These are phyloP conservation scores for Euclidia mi DNA, from an alignment of 2,888 invertebrate species.

Conservation along the genomic window DNA sequence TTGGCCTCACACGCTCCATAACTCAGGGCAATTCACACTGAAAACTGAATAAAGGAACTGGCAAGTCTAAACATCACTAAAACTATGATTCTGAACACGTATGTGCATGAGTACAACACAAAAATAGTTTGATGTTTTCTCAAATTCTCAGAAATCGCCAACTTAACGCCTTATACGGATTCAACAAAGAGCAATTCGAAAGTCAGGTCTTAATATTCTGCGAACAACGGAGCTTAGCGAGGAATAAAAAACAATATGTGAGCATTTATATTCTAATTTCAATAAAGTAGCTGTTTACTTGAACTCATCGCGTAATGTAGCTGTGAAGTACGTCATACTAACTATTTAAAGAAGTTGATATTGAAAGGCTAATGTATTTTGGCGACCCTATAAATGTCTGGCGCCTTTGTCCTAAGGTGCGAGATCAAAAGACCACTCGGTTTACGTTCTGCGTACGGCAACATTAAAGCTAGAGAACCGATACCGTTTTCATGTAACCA, in stretches of 20 bases:
- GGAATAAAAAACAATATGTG: not conserved
- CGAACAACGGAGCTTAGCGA: not conserved
- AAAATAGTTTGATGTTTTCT: conserved; percentile 53
- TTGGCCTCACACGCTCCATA: conserved; percentile 71
- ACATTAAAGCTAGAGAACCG: conserved; percentile 56
- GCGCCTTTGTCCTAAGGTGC: conserved; percentile 38
- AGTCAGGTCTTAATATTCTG: conserved; percentile 4
- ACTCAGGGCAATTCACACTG: conserved; percentile 77
- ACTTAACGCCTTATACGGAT: conserved; percentile 19
- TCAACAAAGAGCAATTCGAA: conserved; percentile 12
- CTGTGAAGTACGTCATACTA: not conserved
- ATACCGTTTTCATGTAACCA: conserved; percentile 57
- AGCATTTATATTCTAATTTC: conserved; percentile 1
- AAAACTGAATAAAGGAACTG: conserved; percentile 78
- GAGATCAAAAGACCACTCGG: conserved; percentile 62
- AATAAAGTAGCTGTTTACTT: not conserved
- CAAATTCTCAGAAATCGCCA: conserved; percentile 30
- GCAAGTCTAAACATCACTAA: conserved; percentile 72
- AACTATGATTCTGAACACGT: conserved; percentile 52
- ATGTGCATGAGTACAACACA: conserved; percentile 45
- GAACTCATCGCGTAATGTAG: not conserved
- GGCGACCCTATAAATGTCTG: conserved; percentile 28
- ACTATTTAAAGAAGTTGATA: conserved; percentile 5
- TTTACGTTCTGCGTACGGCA: conserved; percentile 54
- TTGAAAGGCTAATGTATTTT: conserved; percentile 13